Base-by-base conservation (phyloP, 2,113 vertebrate species). In the Solea solea region DNA sequence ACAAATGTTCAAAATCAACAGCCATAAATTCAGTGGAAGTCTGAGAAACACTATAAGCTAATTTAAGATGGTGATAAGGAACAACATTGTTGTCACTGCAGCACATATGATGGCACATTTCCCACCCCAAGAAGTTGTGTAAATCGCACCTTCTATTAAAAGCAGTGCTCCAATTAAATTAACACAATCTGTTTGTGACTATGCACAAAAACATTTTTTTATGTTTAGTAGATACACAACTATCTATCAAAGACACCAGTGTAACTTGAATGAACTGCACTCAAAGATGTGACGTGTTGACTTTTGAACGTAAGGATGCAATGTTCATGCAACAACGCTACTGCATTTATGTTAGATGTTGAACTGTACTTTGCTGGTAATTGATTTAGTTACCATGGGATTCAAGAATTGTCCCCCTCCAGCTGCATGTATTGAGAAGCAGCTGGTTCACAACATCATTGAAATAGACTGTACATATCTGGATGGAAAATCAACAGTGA, bases 371-470 rank as follows among this genome's bases (percentile, higher is more conserved):
- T 80, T 81, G 76, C 54, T 82, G 49, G 72, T 74, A 79, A 75
- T 82, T 44, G 58, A 56, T 74, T 74, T 87, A 12, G 86, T 90
- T 88, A 71, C 79, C 74, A 82, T 88, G 82, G 72, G 74, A 68
- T 85, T 70, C 49, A 64, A 68, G 56, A 78, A 51, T 49, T 45
- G 9, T 78, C 48, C 46, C 15, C 62, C 69, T 53, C 60, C 77
- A 51, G 72, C 72, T 69, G 69, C 77, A 16, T 51, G 48, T 25
- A 72, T 82, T 61, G 44, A 55, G 57, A 69, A 59, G 58, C 68
- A 78, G 54, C 64, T 79, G 59, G 34, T 73, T 72, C 53, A 54
- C 51, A 40, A 41, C 62, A 54, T 61, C n/a, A 45, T 41, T 55
- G 40, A 78, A 82, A 81, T 75, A 59, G 59, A 63, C 45, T 70